Percentiles rank a stretch among this genome's conserved stretches.
Evolutionary conservation across 2,113 vertebrate species (phyloP).

Genomic region (Pagrus major): DNA sequence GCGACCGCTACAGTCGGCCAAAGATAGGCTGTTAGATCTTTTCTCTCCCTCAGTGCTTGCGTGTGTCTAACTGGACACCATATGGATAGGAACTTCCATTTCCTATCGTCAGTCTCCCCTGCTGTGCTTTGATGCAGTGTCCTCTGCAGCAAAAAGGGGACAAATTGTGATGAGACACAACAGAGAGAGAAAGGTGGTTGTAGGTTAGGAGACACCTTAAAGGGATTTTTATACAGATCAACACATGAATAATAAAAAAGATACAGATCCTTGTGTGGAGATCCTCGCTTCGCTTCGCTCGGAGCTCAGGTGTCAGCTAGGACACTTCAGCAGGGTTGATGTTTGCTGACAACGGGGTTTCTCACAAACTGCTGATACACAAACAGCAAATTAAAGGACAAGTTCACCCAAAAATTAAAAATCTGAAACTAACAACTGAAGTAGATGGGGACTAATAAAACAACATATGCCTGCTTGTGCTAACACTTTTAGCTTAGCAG

Average conservation of each 20-base stretch:
- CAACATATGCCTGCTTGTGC: too few species aligned
- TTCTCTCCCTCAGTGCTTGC: conserved; percentile 23
- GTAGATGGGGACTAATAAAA: too few species aligned
- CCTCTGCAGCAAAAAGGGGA: conserved; percentile 42
- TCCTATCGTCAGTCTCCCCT: conserved; percentile 56
- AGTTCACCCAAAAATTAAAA: too few species aligned
- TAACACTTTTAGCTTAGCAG: too few species aligned
- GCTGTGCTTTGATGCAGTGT: conserved; percentile 65
- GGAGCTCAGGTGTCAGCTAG: conserved; percentile 17
- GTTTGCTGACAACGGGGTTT: not conserved
- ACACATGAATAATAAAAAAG: not conserved
- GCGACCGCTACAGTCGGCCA: conserved; percentile 61
- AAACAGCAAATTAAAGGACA: not conserved
- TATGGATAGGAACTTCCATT: conserved; percentile 68
- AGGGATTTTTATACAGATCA: conserved; percentile 2
- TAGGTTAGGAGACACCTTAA: conserved; percentile 2
- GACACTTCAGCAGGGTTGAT: not conserved
- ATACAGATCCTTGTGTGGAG: not conserved
- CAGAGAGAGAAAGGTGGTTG: conserved; percentile 1
- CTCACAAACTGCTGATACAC: not conserved
- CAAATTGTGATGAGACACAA: conserved; percentile 32
- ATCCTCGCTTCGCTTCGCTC: not conserved
- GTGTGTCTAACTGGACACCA: conserved; percentile 61
- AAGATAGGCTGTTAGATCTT: conserved; percentile 70
- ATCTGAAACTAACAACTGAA: too few species aligned